A percentile compares a stretch with the other conserved stretches of the same genome.
phyloP scores from a whole-genome alignment of 2,113 vertebrate species.

The Melospiza georgiana region DNA sequence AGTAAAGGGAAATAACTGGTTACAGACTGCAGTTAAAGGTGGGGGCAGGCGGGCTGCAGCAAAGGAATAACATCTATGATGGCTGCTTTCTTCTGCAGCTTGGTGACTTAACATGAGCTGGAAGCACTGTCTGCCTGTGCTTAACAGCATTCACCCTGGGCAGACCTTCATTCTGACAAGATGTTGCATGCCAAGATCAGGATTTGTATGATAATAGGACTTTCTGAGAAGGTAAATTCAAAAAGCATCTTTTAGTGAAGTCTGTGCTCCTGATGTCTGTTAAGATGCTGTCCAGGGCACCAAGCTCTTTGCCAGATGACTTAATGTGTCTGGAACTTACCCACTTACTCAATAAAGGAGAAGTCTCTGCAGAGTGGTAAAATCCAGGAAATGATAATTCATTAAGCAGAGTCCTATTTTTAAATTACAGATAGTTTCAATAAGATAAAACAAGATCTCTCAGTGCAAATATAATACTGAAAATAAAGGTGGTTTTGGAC shows the following conservation, averaged over 20 bases:
- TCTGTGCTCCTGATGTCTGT: background rate
- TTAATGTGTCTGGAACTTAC: background rate
- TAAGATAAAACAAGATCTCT: background rate
- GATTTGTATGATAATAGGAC: background rate
- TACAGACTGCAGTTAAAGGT: background rate
- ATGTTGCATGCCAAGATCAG: background rate
- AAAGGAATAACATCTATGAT: background rate
- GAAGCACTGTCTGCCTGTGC: background rate
- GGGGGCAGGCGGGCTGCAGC: background rate
- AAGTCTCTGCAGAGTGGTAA: background rate
- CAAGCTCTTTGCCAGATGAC: background rate
- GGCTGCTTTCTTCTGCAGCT: background rate
- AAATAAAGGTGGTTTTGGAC: background rate
- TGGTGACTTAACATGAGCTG: background rate
- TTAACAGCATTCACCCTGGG: background rate
- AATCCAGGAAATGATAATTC: constrained; percentile 13
- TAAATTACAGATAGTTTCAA: background rate
- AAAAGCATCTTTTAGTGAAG: background rate
- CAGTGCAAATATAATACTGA: background rate
- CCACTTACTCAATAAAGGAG: background rate
- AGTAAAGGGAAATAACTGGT: background rate
- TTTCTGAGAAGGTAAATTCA: background rate
- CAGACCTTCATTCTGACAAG: background rate
- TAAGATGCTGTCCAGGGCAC: background rate
- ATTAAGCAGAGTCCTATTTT: background rate